Percentiles rank a stretch among this genome's conserved stretches.
Conservation (phyloP, 2,888 invertebrate genomes). For the Zaprionus lineosus region DNA sequence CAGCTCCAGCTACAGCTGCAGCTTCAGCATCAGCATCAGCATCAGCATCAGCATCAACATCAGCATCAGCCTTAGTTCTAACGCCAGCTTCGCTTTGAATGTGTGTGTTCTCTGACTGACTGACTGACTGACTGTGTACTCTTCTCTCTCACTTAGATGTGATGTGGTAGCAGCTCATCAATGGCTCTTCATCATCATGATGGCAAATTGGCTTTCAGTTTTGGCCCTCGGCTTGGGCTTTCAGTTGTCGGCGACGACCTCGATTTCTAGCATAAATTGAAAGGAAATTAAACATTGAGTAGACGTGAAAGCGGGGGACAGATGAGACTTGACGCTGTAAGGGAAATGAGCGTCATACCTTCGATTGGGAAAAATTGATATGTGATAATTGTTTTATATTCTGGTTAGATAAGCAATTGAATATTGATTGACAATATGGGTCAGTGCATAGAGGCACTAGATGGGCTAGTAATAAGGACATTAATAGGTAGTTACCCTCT, state of each 20-base stretch:
- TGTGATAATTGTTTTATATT: constrained; percentile 60
- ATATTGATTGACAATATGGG: constrained; percentile 34
- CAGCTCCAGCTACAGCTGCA: too few relatives aligned
- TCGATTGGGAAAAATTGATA: constrained; percentile 50
- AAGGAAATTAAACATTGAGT: constrained; percentile 76
- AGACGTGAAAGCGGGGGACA: too few relatives aligned
- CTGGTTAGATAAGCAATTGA: constrained; percentile 27
- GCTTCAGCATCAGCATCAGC: constrained; percentile 19
- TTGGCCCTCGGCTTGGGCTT: constrained; percentile 28
- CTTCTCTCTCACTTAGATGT: neutral
- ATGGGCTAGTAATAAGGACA: too few relatives aligned
- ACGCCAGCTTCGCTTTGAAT: neutral
- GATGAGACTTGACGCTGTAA: too few relatives aligned
- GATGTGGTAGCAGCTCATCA: constrained; percentile 48
- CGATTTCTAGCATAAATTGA: constrained; percentile 76
- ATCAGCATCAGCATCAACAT: too few relatives aligned
- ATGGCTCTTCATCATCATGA: constrained; percentile 52
- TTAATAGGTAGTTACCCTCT: too few relatives aligned
- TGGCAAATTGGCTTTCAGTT: constrained; percentile 71
- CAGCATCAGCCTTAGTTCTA: constrained; percentile 1
- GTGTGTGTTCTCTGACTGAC: neutral
- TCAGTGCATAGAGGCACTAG: too few relatives aligned
- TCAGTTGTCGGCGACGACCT: constrained; percentile 27
- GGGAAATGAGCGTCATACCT: constrained; percentile 21
- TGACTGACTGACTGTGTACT: constrained; percentile 8